Evolutionary conservation across 2,113 vertebrate species (phyloP), one percentile per base, ranked within the genome.

Genomic region (Rhinopomastus cyanomelas): DNA sequence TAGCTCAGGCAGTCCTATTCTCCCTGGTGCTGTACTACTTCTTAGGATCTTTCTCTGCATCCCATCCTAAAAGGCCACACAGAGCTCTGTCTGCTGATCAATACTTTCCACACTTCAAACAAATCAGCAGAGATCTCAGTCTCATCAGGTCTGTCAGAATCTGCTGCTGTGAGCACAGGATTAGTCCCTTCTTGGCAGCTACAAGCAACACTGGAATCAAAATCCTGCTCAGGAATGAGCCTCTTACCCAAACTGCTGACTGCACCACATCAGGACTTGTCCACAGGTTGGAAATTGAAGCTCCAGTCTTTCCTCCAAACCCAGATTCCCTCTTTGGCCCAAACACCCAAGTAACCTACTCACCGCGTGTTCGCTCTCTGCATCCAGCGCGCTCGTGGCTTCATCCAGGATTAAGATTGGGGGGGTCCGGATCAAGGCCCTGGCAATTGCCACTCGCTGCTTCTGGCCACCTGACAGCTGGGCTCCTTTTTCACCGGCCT

Each of bases 381-480:
- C 98, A 19, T 99, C 99, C 95, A 99, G 97, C 0, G 99, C 99
- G 0, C 99, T 99, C 27, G 99, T 99, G 56, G 99, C 99, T 95
- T 99, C 99, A 1, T 99, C 99, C 97, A 99, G 96, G 89, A 99
- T 98, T 7, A 99, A 98, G 88, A 99, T 98, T 0, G 96, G 97
- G 9, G 99, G 99, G 16, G 97, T 86, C 79, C 99, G 97, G 88
- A 99, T 98, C 82, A 99, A 96, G 42, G 99, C 99, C 81, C 99
- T 98, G 20, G 99, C 99, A 51, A 99, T 98, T 29, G 99, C 99
- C 69, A 99, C 98, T 36, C 99, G 97, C 91, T 99, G 99, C 94
- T 99, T 99, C 97, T 99, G 99, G 14, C 99, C 99, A 1, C 99
- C 99, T 0, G 99, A 99, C 30, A 99, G 92, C 96, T 99, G 99